Percentiles rank a stretch among this genome's conserved stretches.
Evolutionary conservation across 2,888 invertebrate species (phyloP).

Genomic region (Leptopilina drosophilae): DNA sequence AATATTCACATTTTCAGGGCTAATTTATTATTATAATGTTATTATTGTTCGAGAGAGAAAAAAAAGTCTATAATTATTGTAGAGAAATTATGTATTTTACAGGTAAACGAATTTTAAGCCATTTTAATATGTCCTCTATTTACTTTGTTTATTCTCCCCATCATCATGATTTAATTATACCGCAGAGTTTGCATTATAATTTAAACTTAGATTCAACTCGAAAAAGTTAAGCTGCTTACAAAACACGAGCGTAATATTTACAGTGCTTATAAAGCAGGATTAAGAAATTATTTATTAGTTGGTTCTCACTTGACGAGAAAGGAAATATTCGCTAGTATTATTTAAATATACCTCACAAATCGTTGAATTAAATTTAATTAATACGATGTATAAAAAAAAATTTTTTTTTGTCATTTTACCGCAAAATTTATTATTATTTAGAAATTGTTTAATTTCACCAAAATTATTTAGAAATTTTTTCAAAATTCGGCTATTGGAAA

Average conservation of each 20-base stretch:
- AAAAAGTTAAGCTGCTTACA: constrained; percentile 31
- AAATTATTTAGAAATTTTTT: no score
- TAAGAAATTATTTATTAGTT: constrained; percentile 30
- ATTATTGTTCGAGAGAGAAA: no score
- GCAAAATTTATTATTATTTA: no score
- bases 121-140: not conserved
- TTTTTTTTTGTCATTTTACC: no score
- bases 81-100: not conserved
- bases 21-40: no score
- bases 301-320: not conserved
- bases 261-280: constrained; percentile 21
- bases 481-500: no score
- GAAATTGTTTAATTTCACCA: no score
- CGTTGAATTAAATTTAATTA: not conserved
- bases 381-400: not conserved
- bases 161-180: constrained; percentile 29
- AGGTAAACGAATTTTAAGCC: not conserved
- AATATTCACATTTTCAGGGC: no score
- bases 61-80: no score
- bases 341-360: not conserved
- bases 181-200: constrained; percentile 10
- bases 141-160: not conserved
- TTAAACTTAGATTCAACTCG: constrained; percentile 14
- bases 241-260: constrained; percentile 31
- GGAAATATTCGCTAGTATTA: not conserved